A percentile compares a stretch with the other conserved stretches of the same genome.
Evolutionary conservation across 2,797 vertebrate species (phyloP).

Genomic region (Pseudochirops cupreus): DNA sequence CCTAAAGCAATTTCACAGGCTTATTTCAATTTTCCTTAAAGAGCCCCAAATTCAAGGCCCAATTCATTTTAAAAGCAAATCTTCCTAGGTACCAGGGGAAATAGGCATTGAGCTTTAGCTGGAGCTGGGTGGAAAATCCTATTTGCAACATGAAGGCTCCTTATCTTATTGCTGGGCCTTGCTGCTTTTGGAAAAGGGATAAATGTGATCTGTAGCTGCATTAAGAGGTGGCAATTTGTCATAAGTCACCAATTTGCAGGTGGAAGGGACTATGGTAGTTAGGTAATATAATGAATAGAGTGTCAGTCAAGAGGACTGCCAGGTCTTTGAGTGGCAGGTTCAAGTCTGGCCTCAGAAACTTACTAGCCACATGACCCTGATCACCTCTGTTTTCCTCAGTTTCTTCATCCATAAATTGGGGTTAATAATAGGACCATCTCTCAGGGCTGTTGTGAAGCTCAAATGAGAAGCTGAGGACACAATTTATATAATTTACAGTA

Average conservation of each 20-base stretch:
- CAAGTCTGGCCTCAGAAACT: background rate
- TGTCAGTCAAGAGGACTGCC: background rate
- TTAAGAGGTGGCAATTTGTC: background rate
- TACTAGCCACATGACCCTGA: background rate
- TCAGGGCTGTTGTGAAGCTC: background rate
- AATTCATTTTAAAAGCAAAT: background rate
- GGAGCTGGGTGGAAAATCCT: background rate
- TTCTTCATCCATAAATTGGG: background rate
- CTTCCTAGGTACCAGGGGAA: constrained; percentile 5
- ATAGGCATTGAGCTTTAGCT: background rate
- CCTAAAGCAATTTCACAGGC: background rate
- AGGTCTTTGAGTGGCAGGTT: background rate
- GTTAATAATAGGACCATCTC: background rate
- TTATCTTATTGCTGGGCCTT: background rate
- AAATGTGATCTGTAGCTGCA: background rate
- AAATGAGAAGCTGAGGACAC: too few species aligned
- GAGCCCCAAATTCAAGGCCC: background rate
- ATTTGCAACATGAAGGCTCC: background rate
- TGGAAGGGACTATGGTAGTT: background rate
- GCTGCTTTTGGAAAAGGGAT: background rate
- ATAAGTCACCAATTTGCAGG: background rate
- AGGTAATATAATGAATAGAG: background rate
- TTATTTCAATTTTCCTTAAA: background rate
- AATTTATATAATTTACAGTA: too few species aligned
- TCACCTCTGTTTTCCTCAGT: background rate